Conservation (phyloP, 2,888 invertebrate genomes). For the Hirtodrosophila cameraria region DNA sequence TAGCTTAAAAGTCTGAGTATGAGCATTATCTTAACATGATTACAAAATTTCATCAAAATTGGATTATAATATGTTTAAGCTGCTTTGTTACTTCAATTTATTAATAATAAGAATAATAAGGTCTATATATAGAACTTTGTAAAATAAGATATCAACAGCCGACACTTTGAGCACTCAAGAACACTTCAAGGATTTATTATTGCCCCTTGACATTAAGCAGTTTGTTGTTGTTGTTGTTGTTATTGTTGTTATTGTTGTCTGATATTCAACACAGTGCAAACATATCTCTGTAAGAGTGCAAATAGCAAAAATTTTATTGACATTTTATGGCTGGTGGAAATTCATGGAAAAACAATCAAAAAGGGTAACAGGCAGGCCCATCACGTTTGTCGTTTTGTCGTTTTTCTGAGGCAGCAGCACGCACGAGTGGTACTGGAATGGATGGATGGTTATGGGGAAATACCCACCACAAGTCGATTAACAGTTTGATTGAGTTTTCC, state of each 20-base stretch:
- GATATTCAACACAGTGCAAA: constrained; percentile 36
- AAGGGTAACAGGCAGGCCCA: constrained; percentile 45
- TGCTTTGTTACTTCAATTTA: too few species aligned
- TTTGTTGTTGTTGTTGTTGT: too few species aligned
- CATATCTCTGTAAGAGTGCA: constrained; percentile 41
- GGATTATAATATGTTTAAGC: too few species aligned
- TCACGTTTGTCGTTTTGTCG: constrained; percentile 26
- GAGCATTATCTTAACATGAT: too few species aligned
- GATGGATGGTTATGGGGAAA: background rate
- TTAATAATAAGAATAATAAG: too few species aligned
- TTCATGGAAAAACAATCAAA: constrained; percentile 67
- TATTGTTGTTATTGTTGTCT: too few species aligned
- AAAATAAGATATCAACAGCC: background rate
- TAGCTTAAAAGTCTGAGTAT: too few species aligned
- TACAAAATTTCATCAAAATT: too few species aligned
- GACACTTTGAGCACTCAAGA: background rate
- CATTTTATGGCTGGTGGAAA: constrained; percentile 70
- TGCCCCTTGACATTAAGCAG: constrained; percentile 61
- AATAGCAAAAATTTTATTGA: constrained; percentile 72
- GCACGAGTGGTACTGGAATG: constrained; percentile 16
- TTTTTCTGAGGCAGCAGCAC: constrained; percentile 8
- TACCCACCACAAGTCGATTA: constrained; percentile 62
- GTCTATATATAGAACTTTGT: background rate
- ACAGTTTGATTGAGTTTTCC: constrained; percentile 74
- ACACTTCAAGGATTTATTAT: constrained; percentile 53